Base-by-base conservation (phyloP, 2,797 vertebrate genomes). In the Pristis pectinata region DNA sequence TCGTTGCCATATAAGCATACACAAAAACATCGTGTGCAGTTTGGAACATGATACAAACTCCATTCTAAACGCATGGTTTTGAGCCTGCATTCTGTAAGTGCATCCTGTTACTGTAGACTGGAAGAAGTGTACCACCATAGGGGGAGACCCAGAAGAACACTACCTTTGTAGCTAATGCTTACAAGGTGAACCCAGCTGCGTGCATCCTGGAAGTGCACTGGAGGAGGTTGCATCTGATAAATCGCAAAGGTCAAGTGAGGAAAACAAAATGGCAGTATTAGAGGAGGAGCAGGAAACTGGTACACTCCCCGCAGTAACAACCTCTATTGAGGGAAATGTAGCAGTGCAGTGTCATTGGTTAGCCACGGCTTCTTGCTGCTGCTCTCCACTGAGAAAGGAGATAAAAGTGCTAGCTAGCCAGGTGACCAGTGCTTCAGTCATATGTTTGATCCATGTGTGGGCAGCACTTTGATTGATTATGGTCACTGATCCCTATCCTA, bases 231-330 rank as follows among this genome's bases (percentile, higher is more conserved):
- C 87, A 64, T 22, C 59, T 41, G 59, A 17, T 8, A 37, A 24
- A 87, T 91, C 85, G 64, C 87, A 91, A 61, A 41, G 59, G 17
- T 91, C 34, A 91, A 91, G 59, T 64, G 87, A 41, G 59, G 41
- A 67, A 67, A 15, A 91, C 3, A 19, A 64, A 24, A 1, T 53
- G 6, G 59, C 27, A 37, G 2, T 24, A 11, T 91, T 41, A 49
- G 49, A 64, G 61, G 64, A 64, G 61, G 64, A 64, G 22, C 61
- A 91, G 87, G 19, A 37, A 67, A 4, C n/a, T 61, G 41, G n/a
- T 59, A 91, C 64, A 61, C 87, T 41, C 0, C 87, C 22, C 10
- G 19, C n/a, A 64, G 22, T 67, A 37, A 67, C 19, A 37, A 11
- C 17, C 87, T 91, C 87, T 41, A 1, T 24, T 64, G 59, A 22